Base-by-base conservation (phyloP, 92 coral and sea anemone species). In the Parazoanthus swiftii region DNA sequence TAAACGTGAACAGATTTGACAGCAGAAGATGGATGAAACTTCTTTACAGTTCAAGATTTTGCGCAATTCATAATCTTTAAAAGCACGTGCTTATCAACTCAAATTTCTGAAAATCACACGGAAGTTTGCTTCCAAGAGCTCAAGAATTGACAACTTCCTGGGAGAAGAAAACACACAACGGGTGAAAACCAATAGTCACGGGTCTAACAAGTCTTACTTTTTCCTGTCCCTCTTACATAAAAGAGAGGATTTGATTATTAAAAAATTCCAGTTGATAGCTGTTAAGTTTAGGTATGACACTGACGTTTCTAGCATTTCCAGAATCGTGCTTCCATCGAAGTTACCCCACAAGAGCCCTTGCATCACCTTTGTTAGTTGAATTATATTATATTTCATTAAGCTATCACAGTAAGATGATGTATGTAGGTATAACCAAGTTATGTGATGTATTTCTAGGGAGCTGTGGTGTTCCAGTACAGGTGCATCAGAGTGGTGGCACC, bases 401-500 rank as follows among this genome's bases (percentile, higher is more conserved):
- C 16, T 29, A 71, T 21, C 33, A 37, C 65, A 44, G 15, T 42
- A 25, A 14, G 8, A 46, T 23, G 33, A 29, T 29, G 33, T 82
- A 4, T 43, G 36, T 8, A 50, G n/a, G 77, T 44, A 38, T 44
- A 73, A 33, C 42, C 51, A 79, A 21, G 15, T 29, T 48, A 23
- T 11, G 33, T 54, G 13, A 20, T 20, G 20, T 77, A 73, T 83
- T 43, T 88, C 43, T 73, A 97, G 99, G 88, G 99, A 97, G 90
- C 88, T 97, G 85, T 97, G 99, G 99, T 97, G 99, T 84, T 97
- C 99, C 21, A 95, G 98, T 51, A 97, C 99, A 26, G 95, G 98
- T 54, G 91, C 97, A 4, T 90, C 98, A 21, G 99, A 97, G 42
- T 97, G 99, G 99, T 97, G 99, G 99, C 96, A 94, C 76, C 93